Conservation (phyloP, 2,888 invertebrate genomes). For the Opisthograptis luteolata region DNA sequence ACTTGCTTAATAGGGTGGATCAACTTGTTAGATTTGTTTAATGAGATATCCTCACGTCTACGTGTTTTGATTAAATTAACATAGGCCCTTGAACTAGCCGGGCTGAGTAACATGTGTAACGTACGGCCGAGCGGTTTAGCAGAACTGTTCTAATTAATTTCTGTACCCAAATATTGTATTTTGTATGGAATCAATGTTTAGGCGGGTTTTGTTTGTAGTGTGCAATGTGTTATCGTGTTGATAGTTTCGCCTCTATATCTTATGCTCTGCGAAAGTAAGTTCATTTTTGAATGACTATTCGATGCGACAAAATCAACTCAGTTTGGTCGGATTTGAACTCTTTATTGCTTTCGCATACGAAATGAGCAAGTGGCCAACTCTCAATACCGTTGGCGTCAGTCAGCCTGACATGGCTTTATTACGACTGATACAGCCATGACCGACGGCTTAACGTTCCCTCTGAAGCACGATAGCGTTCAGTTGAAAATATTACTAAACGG, state of each 20-base stretch:
- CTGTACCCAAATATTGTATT: constrained; percentile 21
- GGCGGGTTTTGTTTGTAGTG: constrained; percentile 1
- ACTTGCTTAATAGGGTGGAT: constrained; percentile 31
- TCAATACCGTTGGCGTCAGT: too few species aligned
- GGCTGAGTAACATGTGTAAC: constrained; percentile 31
- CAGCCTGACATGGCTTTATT: too few species aligned
- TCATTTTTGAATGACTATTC: too few species aligned
- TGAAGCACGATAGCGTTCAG: too few species aligned
- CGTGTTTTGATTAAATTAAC: constrained; percentile 45
- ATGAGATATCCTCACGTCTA: constrained; percentile 42
- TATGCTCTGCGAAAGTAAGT: too few species aligned
- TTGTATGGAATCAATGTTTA: constrained; percentile 19
- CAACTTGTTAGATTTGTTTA: constrained; percentile 50
- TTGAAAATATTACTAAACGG: too few species aligned
- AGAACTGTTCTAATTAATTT: constrained; percentile 31
- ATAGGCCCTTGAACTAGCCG: constrained; percentile 21
- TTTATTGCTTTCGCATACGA: too few species aligned
- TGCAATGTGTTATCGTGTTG: not conserved
- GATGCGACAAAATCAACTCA: too few species aligned
- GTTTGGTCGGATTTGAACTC: too few species aligned
- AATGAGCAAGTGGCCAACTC: too few species aligned
- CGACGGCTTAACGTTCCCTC: too few species aligned
- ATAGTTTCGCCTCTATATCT: not conserved
- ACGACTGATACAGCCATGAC: too few species aligned
- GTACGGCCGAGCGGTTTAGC: constrained; percentile 21